Conservation (phyloP, 2,888 invertebrate genomes). For the Allophyes oxyacanthae region DNA sequence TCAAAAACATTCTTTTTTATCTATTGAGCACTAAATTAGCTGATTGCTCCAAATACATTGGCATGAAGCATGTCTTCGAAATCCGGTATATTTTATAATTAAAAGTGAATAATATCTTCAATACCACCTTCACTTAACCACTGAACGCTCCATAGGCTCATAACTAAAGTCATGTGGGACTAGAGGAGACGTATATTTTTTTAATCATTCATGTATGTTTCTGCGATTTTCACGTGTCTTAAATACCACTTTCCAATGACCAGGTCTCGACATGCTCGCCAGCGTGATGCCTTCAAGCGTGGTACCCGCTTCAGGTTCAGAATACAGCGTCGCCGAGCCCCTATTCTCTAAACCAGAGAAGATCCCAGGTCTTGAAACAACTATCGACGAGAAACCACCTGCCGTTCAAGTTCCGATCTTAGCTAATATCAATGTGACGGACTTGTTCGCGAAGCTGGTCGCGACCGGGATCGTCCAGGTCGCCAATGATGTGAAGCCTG, state of each 20-base stretch:
- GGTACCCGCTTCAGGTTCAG: slow-evolving; percentile 88
- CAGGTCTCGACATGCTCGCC: slow-evolving; percentile 91
- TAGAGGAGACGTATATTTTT: too few relatives aligned
- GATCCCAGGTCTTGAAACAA: slow-evolving; percentile 80
- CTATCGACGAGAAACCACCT: slow-evolving; percentile 71
- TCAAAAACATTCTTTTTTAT: too few relatives aligned
- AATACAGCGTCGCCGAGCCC: slow-evolving; percentile 88
- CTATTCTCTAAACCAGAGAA: slow-evolving; percentile 70
- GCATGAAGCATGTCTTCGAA: too few relatives aligned
- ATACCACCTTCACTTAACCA: too few relatives aligned
- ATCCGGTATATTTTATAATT: too few relatives aligned
- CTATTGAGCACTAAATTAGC: too few relatives aligned
- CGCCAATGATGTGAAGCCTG: slow-evolving; percentile 62
- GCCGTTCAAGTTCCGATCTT: slow-evolving; percentile 66
- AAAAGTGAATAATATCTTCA: too few relatives aligned
- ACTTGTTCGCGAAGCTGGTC: slow-evolving; percentile 95
- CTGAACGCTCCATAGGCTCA: too few relatives aligned
- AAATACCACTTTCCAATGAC: not conserved
- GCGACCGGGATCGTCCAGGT: slow-evolving; percentile 90
- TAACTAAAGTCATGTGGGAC: too few relatives aligned
- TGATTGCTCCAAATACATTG: too few relatives aligned
- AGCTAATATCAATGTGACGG: slow-evolving; percentile 92
- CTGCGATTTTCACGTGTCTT: too few relatives aligned
- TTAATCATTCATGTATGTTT: too few relatives aligned
- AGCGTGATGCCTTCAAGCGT: slow-evolving; percentile 91